Conservation (phyloP, 2,113 vertebrate genomes). For the Sciurus niger region DNA sequence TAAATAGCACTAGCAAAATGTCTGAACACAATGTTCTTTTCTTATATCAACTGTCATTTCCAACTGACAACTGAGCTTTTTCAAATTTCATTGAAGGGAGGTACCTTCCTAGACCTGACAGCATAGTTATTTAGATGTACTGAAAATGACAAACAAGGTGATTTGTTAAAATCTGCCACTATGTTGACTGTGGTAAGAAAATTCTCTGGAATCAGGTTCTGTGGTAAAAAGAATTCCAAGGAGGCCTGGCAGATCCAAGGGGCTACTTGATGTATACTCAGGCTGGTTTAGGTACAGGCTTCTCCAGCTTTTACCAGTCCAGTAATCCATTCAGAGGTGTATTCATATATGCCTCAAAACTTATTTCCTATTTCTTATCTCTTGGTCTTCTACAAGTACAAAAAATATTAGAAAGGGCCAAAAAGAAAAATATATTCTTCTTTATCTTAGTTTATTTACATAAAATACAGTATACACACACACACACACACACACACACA, state of each 20-base stretch:
- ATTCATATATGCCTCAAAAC: not conserved
- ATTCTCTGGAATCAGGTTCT: not conserved
- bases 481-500: too few relatives aligned
- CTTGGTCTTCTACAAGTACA: not conserved
- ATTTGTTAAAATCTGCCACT: not conserved
- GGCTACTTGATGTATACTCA: rapidly evolving
- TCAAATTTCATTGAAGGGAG: not conserved
- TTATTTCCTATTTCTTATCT: not conserved
- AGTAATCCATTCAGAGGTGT: not conserved
- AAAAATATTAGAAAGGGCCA: not conserved
- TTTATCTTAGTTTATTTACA: not conserved
- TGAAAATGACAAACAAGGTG: not conserved
- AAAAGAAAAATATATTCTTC: not conserved
- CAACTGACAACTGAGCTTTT: not conserved
- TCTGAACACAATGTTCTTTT: conserved; percentile 35
- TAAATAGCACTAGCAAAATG: not conserved
- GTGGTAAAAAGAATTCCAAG: not conserved
- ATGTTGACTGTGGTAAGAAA: not conserved
- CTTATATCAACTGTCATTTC: conserved; percentile 6
- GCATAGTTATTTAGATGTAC: not conserved
- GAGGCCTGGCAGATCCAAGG: not conserved
- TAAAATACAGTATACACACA: too few relatives aligned
- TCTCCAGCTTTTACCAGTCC: not conserved
- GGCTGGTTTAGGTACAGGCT: not conserved
- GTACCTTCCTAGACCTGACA: not conserved